A percentile compares a stretch with the other conserved stretches of the same genome.
These are phyloP conservation scores for Platycercus adscitus DNA, from an alignment of 2,113 vertebrate species.

Conservation along the genomic window DNA sequence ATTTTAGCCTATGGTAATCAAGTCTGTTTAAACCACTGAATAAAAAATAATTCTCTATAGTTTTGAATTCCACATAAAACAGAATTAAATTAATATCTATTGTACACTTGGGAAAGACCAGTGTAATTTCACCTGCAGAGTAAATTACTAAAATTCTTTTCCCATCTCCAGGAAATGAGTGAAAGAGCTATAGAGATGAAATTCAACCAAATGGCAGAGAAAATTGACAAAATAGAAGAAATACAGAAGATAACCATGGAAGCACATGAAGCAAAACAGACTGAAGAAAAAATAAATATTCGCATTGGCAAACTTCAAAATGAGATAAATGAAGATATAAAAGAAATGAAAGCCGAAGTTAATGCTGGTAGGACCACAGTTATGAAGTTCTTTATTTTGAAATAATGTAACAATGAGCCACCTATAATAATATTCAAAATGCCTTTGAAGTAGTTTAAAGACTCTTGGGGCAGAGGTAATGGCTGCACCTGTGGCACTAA, in stretches of 20 bases:
- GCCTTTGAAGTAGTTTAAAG: neutral
- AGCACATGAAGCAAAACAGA: slow-evolving; percentile 53
- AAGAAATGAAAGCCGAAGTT: slow-evolving; percentile 79
- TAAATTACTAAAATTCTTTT: slow-evolving; percentile 1
- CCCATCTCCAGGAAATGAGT: slow-evolving; percentile 67
- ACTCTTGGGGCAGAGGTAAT: neutral
- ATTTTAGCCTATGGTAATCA: neutral
- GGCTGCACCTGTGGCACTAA: neutral
- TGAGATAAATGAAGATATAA: slow-evolving; percentile 76
- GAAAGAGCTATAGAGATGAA: slow-evolving; percentile 74
- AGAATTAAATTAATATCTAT: neutral
- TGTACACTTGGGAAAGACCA: neutral
- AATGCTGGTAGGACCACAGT: slow-evolving; percentile 73
- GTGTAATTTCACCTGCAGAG: neutral
- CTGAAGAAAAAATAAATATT: slow-evolving; percentile 75
- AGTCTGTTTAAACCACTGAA: neutral
- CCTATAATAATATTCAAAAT: neutral
- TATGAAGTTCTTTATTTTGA: neutral
- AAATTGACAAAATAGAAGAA: slow-evolving; percentile 78
- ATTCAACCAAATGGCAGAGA: slow-evolving; percentile 78
- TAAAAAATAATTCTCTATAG: neutral
- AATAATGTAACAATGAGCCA: neutral
- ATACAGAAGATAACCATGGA: slow-evolving; percentile 72
- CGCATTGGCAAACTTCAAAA: slow-evolving; percentile 75
- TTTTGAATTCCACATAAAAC: neutral